Conservation (phyloP, 37 sponge, comb jelly and placozoan species). For the Halichondria panicea region DNA sequence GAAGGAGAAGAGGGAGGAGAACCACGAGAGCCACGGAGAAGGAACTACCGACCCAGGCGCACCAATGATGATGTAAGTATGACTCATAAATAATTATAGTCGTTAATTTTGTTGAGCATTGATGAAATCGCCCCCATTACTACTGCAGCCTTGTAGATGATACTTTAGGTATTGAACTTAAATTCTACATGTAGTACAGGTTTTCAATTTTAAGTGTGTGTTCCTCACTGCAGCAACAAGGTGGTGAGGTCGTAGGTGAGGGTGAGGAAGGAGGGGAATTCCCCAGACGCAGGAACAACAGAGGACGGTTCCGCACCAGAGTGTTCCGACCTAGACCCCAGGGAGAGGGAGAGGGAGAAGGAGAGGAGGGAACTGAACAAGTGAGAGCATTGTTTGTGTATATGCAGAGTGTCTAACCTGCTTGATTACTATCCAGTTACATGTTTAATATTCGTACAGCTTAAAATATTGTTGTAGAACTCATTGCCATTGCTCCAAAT, state of each 20-base stretch:
- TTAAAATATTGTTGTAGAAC: no score
- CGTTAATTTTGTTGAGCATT: no score
- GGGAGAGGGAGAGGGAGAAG: slow-evolving; percentile 19
- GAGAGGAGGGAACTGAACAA: neutral
- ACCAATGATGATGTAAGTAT: slow-evolving; percentile 3
- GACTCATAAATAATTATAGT: neutral
- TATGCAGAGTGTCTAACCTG: no score
- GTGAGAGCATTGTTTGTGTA: neutral
- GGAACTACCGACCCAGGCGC: slow-evolving; percentile 3
- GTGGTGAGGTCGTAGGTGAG: no score
- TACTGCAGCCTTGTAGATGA: no score
- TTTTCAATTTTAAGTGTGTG: neutral
- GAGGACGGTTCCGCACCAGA: slow-evolving; percentile 7
- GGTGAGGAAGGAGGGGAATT: slow-evolving; percentile 6
- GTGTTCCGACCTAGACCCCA: slow-evolving; percentile 31
- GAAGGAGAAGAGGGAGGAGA: neutral
- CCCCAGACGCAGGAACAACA: slow-evolving; percentile 32
- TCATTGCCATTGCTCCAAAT: no score
- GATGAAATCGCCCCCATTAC: no score
- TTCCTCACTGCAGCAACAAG: no score
- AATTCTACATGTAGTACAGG: neutral
- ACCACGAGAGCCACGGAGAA: neutral
- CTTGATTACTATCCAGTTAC: no score
- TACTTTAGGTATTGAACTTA: no score
- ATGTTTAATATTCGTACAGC: no score